Conservation (phyloP, 1,140 invertebrate genomes). For the Diuraphis noxia region DNA sequence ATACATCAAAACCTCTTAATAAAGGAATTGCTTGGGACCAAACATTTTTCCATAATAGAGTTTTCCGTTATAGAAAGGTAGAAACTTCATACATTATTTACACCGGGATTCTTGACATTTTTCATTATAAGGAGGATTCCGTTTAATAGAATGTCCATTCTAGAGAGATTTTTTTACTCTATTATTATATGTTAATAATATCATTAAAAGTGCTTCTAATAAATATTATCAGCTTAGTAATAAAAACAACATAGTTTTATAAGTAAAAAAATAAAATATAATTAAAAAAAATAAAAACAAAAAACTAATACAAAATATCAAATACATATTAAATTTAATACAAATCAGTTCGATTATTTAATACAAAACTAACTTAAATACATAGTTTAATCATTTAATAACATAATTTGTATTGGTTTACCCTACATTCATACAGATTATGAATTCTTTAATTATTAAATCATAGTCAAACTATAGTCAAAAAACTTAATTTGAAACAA, state of each 20-base stretch:
- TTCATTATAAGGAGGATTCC: no score
- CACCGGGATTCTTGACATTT: no score
- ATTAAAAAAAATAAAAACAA: background rate
- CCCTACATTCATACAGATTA: background rate
- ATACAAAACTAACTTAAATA: conserved; percentile 4
- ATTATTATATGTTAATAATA: no score
- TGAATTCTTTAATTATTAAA: background rate
- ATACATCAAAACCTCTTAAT: no score
- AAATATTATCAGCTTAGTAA: background rate
- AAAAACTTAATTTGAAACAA: background rate
- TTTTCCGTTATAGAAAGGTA: no score
- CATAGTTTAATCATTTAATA: background rate
- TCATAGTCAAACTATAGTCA: background rate
- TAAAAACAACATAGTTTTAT: background rate
- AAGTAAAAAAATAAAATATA: background rate
- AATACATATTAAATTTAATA: background rate
- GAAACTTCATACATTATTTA: no score
- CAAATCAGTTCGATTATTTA: background rate
- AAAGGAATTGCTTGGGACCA: no score
- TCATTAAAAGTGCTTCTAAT: background rate
- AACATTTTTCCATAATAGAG: no score
- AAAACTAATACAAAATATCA: background rate
- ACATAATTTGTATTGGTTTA: background rate
- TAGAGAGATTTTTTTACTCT: no score
- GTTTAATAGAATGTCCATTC: no score